Conservation (phyloP, 2,888 invertebrate genomes). For the Drosophila prolongata region DNA sequence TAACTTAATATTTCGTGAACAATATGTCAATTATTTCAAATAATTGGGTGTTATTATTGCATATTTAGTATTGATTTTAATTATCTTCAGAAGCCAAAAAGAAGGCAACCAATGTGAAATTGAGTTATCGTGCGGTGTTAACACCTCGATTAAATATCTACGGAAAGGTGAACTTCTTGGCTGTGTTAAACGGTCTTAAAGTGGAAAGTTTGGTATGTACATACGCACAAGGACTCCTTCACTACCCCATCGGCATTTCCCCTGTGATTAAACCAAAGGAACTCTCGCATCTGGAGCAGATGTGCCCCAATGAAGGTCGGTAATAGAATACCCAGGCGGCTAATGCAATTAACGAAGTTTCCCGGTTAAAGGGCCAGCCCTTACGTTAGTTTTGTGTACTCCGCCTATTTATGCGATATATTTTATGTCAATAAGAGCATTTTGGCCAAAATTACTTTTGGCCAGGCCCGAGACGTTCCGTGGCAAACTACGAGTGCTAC, state of each 20-base stretch:
- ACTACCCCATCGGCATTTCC: not conserved
- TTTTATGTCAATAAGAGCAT: conserved; percentile 70
- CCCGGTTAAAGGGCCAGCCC: conserved; percentile 23
- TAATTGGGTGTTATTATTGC: no score
- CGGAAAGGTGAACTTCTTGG: conserved; percentile 9
- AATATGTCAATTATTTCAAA: no score
- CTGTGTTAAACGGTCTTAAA: conserved; percentile 21
- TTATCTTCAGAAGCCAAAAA: not conserved
- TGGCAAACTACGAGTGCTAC: conserved; percentile 2
- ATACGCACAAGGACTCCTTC: conserved; percentile 2
- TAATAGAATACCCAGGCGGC: conserved; percentile 37
- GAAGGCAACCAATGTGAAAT: not conserved
- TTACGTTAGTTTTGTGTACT: conserved; percentile 16
- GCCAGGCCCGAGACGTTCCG: conserved; percentile 5
- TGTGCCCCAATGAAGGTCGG: conserved; percentile 21
- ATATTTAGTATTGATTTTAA: not conserved
- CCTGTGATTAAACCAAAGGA: not conserved
- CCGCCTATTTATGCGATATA: conserved; percentile 54
- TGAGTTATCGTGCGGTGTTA: conserved; percentile 1
- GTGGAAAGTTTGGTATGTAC: conserved; percentile 10
- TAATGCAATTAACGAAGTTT: conserved; percentile 52
- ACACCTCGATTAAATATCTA: not conserved
- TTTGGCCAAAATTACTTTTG: conserved; percentile 62
- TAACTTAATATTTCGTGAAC: no score
- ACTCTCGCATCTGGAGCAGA: conserved; percentile 24